phyloP scores from a whole-genome alignment of 2,797 vertebrate genomes.

The Sciurus vulgaris region DNA sequence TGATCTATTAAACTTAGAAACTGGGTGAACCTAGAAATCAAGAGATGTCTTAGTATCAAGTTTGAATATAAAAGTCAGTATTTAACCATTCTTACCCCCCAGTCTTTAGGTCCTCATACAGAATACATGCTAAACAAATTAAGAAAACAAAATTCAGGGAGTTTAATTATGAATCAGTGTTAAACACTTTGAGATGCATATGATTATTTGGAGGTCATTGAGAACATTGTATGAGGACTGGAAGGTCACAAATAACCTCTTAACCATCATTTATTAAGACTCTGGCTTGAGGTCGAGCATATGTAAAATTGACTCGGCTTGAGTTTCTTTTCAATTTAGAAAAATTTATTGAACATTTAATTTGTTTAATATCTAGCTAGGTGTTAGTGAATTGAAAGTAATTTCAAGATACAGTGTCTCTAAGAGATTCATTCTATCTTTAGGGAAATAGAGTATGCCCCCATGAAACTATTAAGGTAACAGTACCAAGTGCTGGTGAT shows the following conservation, averaged over 20 bases:
- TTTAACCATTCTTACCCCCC: not conserved
- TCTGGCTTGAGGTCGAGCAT: not conserved
- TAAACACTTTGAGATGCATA: not conserved
- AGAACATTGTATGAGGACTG: not conserved
- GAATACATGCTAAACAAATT: not conserved
- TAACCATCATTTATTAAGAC: not conserved
- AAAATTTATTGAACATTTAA: not conserved
- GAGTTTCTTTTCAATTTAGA: constrained; percentile 48
- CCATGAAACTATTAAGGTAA: not conserved
- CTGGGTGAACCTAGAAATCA: not conserved
- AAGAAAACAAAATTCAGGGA: not conserved
- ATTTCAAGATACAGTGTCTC: not conserved
- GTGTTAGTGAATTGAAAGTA: not conserved
- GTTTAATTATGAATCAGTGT: not conserved
- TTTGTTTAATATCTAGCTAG: not conserved
- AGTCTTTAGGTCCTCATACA: not conserved
- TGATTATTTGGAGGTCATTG: constrained; percentile 7
- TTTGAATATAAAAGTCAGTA: constrained; percentile 37
- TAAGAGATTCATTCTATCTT: not conserved
- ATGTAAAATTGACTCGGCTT: not conserved
- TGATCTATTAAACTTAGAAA: not conserved
- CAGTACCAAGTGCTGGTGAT: not conserved
- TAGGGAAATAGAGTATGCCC: not conserved
- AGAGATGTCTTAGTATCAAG: not conserved
- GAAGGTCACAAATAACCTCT: not conserved